Evolutionary conservation across 2,888 invertebrate genomes (phyloP), one percentile per base, ranked within the genome.

Genomic region (Chloromyia formosa): DNA sequence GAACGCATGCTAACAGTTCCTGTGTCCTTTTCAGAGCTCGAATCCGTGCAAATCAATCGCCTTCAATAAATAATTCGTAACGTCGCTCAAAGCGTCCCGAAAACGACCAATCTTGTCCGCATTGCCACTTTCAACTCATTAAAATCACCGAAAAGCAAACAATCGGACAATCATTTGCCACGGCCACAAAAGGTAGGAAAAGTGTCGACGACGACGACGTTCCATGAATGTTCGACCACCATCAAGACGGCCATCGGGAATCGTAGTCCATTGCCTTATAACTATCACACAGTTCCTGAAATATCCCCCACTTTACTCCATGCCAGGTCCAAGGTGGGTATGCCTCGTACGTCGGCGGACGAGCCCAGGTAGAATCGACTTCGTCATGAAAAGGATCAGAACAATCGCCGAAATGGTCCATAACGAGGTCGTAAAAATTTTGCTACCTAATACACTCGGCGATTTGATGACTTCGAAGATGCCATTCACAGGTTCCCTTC

Each of bases 361-460:
- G n/a, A 10, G 14, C 27, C 54, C 75, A 75, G 66, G 66, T 68
- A 74, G 53, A 82, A 58, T 56, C 71, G 58, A 42, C 58, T 42
- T 58, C 82, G 81, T 82, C 82, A 83, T 83, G 83, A 85, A 85
- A 85, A 85, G 85, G 85, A 85, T 85, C 84, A 84, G 84, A 85
- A 84, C 85, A 85, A 85, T 85, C 84, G 85, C 82, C 83, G 83
- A 85, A 85, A 85, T 85, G 84, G 84, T 82, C 84, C 85, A 84
- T 85, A 85, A 85, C 85, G 84, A 85, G 84, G 82, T 83, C 84
- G 82, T 85, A 85, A 85, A 84, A 85, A 84, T 85, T 84, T 85
- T 84, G 84, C 83, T 85, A 85, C 85, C 85, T 85, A 85, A 85
- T 85, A 84, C 82, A 84, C 84, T 84, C 82, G 80, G 82, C 82